phyloP scores from a whole-genome alignment of 1,140 invertebrate genomes.

The Argopecten irradians region DNA sequence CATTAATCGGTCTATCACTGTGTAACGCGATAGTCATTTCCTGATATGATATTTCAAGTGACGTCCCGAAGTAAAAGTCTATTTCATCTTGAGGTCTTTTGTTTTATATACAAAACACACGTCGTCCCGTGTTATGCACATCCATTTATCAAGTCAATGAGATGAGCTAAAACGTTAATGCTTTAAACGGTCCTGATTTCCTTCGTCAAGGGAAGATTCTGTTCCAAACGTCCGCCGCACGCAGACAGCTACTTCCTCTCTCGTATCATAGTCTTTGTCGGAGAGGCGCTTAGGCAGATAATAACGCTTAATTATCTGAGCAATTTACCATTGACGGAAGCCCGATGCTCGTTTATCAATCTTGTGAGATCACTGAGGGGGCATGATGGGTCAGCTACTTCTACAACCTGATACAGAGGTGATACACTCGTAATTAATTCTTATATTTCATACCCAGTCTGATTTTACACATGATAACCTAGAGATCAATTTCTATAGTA shows the following conservation, averaged over 20 bases:
- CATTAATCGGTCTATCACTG: not conserved
- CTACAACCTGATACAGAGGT: not conserved
- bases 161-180: constrained; percentile 16
- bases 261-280: constrained; percentile 16
- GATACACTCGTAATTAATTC: constrained; percentile 18
- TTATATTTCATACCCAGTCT: not conserved
- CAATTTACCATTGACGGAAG: constrained; percentile 12
- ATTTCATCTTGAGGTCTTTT: not conserved
- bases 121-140: not conserved
- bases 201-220: constrained; percentile 14
- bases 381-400: not conserved
- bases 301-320: constrained; percentile 18
- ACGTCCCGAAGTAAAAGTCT: not conserved
- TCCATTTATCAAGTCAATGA: constrained; percentile 5
- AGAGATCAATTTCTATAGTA: not conserved
- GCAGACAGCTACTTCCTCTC: constrained; percentile 20
- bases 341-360: constrained; percentile 16
- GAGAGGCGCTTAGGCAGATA: constrained; percentile 20
- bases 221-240: constrained; percentile 13
- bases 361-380: not conserved
- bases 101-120: constrained; percentile 2
- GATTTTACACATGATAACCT: not conserved
- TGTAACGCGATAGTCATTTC: constrained; percentile 7
- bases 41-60: not conserved
- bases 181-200: not conserved